Percentiles rank a stretch among this genome's conserved stretches.
Conservation (phyloP, 2,797 vertebrate species). For the Spinibarbus caldwelli region DNA sequence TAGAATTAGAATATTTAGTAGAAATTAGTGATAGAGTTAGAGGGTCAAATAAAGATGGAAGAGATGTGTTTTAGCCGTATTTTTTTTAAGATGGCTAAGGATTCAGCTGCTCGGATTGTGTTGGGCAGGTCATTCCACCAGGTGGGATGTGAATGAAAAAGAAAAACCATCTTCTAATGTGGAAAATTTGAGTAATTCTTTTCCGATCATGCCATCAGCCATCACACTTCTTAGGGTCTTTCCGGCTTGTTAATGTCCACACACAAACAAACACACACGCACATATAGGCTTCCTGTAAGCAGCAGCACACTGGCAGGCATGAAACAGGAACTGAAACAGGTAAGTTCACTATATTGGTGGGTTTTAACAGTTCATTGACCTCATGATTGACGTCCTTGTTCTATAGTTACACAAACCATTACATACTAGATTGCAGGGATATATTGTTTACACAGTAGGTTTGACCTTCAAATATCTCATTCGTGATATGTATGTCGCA, state of each 20-base stretch:
- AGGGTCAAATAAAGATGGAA: too few species aligned
- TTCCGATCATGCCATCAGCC: neutral
- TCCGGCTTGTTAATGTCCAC: neutral
- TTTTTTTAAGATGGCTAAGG: too few species aligned
- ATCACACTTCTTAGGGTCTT: neutral
- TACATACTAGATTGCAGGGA: neutral
- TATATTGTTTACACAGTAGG: neutral
- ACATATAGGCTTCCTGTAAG: constrained; percentile 6
- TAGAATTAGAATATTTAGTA: too few species aligned
- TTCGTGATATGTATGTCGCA: neutral
- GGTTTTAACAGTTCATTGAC: constrained; percentile 14
- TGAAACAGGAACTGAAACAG: constrained; percentile 48
- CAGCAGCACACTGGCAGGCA: neutral
- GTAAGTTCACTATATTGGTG: constrained; percentile 6
- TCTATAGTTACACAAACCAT: neutral
- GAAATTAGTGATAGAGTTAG: too few species aligned
- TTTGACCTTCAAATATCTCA: neutral
- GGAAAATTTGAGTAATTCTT: neutral
- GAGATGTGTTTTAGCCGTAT: too few species aligned
- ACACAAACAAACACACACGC: neutral
- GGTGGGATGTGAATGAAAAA: too few species aligned
- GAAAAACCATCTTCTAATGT: neutral
- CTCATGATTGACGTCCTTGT: constrained; percentile 22
- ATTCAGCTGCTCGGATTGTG: too few species aligned
- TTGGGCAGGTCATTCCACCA: too few species aligned